Conservation (phyloP, 2,113 vertebrate species). For the Seriola rivoliana region DNA sequence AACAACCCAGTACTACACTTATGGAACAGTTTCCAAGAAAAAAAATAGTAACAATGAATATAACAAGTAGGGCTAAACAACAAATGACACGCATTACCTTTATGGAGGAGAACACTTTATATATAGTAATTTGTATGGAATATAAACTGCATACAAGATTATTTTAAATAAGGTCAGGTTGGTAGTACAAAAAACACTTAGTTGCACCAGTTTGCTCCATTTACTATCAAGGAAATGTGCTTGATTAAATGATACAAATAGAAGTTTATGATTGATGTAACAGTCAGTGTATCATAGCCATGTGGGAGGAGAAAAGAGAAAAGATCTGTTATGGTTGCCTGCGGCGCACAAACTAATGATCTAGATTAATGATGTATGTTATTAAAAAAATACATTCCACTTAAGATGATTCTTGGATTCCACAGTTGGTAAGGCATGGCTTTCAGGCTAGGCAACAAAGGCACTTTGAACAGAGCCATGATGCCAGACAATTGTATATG, state of each 20-base stretch:
- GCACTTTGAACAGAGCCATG: background rate
- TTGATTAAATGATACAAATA: constrained; percentile 7
- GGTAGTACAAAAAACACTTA: background rate
- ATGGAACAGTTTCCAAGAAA: background rate
- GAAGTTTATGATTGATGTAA: background rate
- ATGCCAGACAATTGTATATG: background rate
- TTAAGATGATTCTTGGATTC: background rate
- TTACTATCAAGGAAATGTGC: background rate
- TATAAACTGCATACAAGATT: background rate
- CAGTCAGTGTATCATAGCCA: background rate
- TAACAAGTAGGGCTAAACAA: background rate
- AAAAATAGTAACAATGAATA: background rate
- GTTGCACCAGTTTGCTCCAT: background rate
- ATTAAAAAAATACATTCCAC: background rate
- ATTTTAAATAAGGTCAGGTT: background rate
- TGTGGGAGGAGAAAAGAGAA: background rate
- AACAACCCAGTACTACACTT: background rate
- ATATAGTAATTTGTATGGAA: background rate
- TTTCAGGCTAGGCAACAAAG: background rate
- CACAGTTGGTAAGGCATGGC: background rate
- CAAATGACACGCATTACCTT: background rate
- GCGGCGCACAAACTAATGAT: background rate
- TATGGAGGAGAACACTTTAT: background rate
- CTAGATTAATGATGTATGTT: background rate
- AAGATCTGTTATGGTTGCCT: background rate